These are phyloP conservation scores for Siderastrea siderea DNA, from an alignment of 92 coral and sea anemone genomes.

Conservation along the genomic window DNA sequence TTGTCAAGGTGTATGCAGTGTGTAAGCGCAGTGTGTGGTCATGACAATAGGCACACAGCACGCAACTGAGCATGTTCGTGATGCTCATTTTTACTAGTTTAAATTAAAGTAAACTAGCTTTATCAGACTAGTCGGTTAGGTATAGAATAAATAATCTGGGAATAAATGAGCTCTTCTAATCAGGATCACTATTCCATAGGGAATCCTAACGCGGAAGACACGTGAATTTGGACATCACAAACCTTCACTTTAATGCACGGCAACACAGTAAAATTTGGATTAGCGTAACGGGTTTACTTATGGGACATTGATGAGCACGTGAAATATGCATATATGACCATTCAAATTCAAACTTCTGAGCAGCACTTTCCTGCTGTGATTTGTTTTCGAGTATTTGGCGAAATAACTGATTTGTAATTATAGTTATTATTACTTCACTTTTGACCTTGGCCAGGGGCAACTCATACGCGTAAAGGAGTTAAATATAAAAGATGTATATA, in stretches of 20 bases:
- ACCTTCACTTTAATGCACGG: too few relatives aligned
- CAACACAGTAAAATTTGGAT: neutral
- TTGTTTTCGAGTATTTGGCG: neutral
- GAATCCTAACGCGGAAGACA: neutral
- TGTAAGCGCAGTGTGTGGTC: neutral
- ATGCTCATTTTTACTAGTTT: neutral
- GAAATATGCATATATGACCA: too few relatives aligned
- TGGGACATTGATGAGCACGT: too few relatives aligned
- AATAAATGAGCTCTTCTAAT: neutral
- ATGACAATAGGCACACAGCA: constrained; percentile 9
- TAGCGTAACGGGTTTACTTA: neutral
- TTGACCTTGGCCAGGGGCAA: neutral
- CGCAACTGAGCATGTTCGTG: neutral
- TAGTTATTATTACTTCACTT: neutral
- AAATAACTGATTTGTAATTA: neutral
- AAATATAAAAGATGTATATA: neutral
- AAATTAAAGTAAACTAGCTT: too few relatives aligned
- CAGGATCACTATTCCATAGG: neutral
- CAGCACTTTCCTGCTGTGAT: neutral
- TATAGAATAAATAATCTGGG: neutral
- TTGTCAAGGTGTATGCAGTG: constrained; percentile 9
- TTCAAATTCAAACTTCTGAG: too few relatives aligned
- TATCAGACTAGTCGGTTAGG: too few relatives aligned
- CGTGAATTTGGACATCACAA: neutral
- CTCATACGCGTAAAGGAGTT: neutral